These are phyloP conservation scores for Ridgeia piscesae DNA, from an alignment of 1,140 invertebrate genomes.

Conservation along the genomic window DNA sequence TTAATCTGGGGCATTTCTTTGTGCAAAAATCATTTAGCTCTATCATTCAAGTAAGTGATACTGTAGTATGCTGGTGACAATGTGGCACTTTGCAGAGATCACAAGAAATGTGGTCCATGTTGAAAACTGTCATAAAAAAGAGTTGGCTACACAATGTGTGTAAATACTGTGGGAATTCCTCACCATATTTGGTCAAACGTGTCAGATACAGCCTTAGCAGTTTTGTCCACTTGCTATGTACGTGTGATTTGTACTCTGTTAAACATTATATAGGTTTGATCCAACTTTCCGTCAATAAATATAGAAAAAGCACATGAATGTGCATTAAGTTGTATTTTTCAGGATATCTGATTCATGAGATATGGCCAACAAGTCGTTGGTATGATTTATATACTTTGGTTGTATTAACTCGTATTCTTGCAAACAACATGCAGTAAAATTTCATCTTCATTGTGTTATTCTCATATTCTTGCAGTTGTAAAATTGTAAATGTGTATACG, in stretches of 20 bases:
- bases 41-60: neutral
- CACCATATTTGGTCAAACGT: neutral
- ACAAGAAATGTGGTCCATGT: neutral
- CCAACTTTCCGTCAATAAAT: neutral
- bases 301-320: neutral
- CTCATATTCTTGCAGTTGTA: neutral
- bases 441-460: neutral
- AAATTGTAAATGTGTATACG: neutral
- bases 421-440: neutral
- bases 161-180: neutral
- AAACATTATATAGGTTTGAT: neutral
- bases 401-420: neutral
- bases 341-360: neutral
- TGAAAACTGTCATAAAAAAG: neutral
- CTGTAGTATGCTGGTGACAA: neutral
- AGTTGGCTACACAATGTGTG: neutral
- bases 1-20: neutral
- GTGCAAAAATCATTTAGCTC: neutral
- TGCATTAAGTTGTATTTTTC: neutral
- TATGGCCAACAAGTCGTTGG: too few relatives aligned
- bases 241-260: neutral
- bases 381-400: neutral
- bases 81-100: neutral
- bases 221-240: neutral
- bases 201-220: neutral